Conservation (phyloP, 2,113 vertebrate species). For the Chinchilla lanigera region DNA sequence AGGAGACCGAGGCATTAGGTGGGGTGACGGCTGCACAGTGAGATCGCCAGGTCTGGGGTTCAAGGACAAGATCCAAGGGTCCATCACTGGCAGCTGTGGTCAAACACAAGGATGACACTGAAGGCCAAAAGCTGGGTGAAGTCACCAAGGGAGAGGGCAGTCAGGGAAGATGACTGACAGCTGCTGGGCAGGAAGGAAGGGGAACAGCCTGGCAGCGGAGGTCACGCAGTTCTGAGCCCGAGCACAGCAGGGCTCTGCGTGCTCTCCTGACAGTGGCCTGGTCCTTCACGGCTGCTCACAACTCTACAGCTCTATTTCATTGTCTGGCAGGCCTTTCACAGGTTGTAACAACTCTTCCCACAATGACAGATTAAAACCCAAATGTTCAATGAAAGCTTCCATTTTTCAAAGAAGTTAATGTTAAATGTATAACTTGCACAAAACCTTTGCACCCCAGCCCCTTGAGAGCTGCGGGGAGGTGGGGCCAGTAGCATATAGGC, state of each 20-base stretch:
- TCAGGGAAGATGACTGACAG: neutral
- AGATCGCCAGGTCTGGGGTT: neutral
- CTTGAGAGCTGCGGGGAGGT: neutral
- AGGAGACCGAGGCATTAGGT: neutral
- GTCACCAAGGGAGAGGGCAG: neutral
- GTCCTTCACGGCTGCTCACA: neutral
- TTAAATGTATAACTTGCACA: no score
- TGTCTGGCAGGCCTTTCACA: neutral
- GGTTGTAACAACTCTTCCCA: neutral
- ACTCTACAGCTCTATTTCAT: neutral
- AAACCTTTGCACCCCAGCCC: neutral
- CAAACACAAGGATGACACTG: neutral
- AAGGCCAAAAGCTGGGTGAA: neutral
- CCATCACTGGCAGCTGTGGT: fast-evolving
- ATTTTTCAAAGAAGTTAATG: neutral
- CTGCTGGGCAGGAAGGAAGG: neutral
- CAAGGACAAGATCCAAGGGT: neutral
- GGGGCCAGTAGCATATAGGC: fast-evolving
- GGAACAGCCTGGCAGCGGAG: fast-evolving
- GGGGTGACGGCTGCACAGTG: neutral
- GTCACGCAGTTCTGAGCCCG: neutral
- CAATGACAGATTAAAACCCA: neutral
- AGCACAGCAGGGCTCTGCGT: fast-evolving
- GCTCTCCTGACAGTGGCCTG: neutral
- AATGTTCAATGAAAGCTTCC: neutral